Evolutionary conservation across 2,797 vertebrate genomes (phyloP).

Genomic region (Iguana delicatissima): DNA sequence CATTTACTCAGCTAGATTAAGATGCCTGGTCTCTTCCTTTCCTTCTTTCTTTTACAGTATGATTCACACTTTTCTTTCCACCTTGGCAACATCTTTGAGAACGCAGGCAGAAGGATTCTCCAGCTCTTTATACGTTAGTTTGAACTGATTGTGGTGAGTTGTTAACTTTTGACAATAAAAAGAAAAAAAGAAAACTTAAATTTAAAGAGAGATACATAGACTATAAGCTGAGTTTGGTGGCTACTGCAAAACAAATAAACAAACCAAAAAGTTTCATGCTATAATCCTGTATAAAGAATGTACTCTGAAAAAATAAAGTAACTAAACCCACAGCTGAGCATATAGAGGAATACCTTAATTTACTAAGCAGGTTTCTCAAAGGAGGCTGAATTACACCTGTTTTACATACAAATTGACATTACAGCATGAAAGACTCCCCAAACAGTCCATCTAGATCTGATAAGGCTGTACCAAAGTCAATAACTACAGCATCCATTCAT

Average conservation of each 20-base stretch:
- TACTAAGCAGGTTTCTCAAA: too few relatives aligned
- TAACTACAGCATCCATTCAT: too few relatives aligned
- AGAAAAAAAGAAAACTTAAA: background rate
- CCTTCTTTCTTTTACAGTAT: background rate
- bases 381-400: too few relatives aligned
- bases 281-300: background rate
- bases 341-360: too few relatives aligned
- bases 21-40: constrained; percentile 31
- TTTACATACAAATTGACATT: too few relatives aligned
- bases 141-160: background rate
- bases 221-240: background rate
- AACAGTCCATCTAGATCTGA: too few relatives aligned
- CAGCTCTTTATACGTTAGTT: constrained; percentile 23
- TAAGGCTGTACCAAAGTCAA: too few relatives aligned
- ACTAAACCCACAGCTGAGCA: too few relatives aligned
- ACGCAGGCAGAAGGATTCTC: constrained; percentile 37
- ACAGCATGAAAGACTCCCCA: too few relatives aligned
- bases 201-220: background rate
- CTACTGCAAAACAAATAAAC: background rate
- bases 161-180: background rate
- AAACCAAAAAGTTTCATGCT: background rate
- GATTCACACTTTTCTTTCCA: constrained; percentile 38
- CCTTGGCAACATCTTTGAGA: constrained; percentile 32
- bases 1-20: constrained; percentile 59
- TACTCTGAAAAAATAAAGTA: too few relatives aligned